Conservation (phyloP, 2,113 vertebrate species). For the Danio rerio region GRCz12tu NC_133187.1:43373001-43373500, state of each 20-base stretch:
- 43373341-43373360: conserved; percentile 69
- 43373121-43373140: no score
- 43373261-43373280: conserved; percentile 76
- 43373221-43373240: conserved; percentile 72
- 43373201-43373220: conserved; percentile 70
- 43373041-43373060: no score
- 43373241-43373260: conserved; percentile 66
- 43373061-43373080: no score
- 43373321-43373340: conserved; percentile 67
- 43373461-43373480: conserved; percentile 70
- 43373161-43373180: conserved; percentile 63
- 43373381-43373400: conserved; percentile 66
- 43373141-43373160: no score
- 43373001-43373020: no score
- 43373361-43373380: conserved; percentile 72
- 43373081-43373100: no score
- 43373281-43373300: conserved; percentile 62
- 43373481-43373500: conserved; percentile 67
- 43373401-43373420: conserved; percentile 72
- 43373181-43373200: conserved; percentile 75
- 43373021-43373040: no score
- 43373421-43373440: conserved; percentile 69
- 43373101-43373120: no score
- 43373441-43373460: conserved; percentile 70
- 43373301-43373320: conserved; percentile 68